phyloP scores from a whole-genome alignment of 2,888 invertebrate genomes.

The Choreutis nemorana region DNA sequence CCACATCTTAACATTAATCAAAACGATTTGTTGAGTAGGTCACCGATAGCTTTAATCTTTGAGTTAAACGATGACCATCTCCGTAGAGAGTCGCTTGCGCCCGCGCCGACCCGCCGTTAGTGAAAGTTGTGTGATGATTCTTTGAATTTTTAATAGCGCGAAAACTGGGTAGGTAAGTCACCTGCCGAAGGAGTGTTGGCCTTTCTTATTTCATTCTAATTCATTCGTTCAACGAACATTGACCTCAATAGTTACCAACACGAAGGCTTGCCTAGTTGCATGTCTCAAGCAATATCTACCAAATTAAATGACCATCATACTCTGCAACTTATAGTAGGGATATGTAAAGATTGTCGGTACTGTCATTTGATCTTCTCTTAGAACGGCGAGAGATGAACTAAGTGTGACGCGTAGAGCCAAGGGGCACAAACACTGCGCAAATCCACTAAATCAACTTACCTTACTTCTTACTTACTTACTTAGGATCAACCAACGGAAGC shows the following conservation, averaged over 20 bases:
- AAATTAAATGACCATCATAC: too few relatives aligned
- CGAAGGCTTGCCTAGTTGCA: neutral
- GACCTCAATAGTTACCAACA: constrained; percentile 27
- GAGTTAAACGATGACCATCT: constrained; percentile 3
- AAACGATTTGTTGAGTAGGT: constrained; percentile 4
- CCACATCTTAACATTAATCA: too few relatives aligned
- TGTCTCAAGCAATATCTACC: too few relatives aligned
- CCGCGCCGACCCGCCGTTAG: constrained; percentile 31
- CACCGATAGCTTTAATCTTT: neutral
- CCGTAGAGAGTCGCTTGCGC: constrained; percentile 4
- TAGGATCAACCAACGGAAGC: too few relatives aligned
- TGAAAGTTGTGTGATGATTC: constrained; percentile 61
- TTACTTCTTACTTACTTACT: too few relatives aligned
- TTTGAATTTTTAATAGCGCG: constrained; percentile 57
- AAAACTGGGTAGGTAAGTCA: constrained; percentile 56
- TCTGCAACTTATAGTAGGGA: too few relatives aligned
- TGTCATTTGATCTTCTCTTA: too few relatives aligned
- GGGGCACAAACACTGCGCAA: too few relatives aligned
- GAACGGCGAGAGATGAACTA: too few relatives aligned
- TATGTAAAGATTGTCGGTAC: too few relatives aligned
- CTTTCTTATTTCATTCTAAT: constrained; percentile 56
- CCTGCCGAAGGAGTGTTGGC: constrained; percentile 47
- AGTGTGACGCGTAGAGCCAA: too few relatives aligned
- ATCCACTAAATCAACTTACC: too few relatives aligned
- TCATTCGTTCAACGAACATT: constrained; percentile 44